phyloP scores from a whole-genome alignment of 53 echinoderm and acorn worm species.

The Paelopatides confundens region DNA sequence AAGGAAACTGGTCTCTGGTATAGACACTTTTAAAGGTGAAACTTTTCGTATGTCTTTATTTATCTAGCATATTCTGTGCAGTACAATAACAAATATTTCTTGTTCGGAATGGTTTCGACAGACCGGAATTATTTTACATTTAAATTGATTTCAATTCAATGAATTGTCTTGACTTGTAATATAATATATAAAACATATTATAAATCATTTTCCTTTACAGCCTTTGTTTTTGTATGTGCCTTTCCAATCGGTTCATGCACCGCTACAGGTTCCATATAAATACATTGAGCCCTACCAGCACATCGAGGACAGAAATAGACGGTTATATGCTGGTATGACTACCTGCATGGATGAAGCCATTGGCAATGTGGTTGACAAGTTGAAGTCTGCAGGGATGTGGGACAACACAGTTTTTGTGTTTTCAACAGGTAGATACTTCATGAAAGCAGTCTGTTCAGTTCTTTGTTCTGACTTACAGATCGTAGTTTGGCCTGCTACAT shows the following conservation, averaged over 20 bases:
- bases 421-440: slow-evolving; percentile 83
- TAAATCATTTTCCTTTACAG: slow-evolving; percentile 1
- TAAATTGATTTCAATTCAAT: too few relatives aligned
- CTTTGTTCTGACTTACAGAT: slow-evolving; percentile 83
- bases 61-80: too few relatives aligned
- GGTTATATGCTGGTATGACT: slow-evolving; percentile 79
- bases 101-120: too few relatives aligned
- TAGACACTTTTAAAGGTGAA: too few relatives aligned
- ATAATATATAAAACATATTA: too few relatives aligned
- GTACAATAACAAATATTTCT: too few relatives aligned
- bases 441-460: slow-evolving; percentile 42
- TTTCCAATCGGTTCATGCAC: slow-evolving; percentile 43
- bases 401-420: slow-evolving; percentile 40
- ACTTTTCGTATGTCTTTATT: too few relatives aligned
- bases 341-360: slow-evolving; percentile 90
- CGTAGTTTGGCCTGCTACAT: slow-evolving; percentile 73
- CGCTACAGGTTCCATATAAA: neutral
- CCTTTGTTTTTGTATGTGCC: slow-evolving; percentile 53
- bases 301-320: slow-evolving; percentile 41
- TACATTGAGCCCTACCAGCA: slow-evolving; percentile 2
- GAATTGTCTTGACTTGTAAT: too few relatives aligned
- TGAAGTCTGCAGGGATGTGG: slow-evolving; percentile 53
- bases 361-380: slow-evolving; percentile 60
- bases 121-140: too few relatives aligned
- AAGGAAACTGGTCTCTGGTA: too few relatives aligned